Conservation (phyloP, 2,113 vertebrate species). For the Dunckerocampus dactyliophorus region DNA sequence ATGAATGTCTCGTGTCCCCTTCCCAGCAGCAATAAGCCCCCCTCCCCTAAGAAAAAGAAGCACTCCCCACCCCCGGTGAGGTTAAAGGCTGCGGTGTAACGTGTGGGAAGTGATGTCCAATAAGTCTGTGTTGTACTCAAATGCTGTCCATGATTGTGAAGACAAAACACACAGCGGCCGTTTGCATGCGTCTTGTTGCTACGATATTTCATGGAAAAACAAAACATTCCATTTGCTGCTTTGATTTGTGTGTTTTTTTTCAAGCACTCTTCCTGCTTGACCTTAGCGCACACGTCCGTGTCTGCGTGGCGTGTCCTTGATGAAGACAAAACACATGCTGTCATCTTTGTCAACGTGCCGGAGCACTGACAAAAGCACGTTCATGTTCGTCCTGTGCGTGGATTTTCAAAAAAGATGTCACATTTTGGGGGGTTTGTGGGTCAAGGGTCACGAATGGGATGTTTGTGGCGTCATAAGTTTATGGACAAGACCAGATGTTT, state of each 20-base stretch:
- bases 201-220: slow-evolving; percentile 58
- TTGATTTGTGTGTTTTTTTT: slow-evolving; percentile 30
- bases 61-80: no score
- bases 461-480: no score
- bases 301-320: slow-evolving; percentile 73
- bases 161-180: slow-evolving; percentile 10
- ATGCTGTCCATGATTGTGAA: slow-evolving; percentile 33
- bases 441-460: background rate
- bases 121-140: slow-evolving; percentile 55
- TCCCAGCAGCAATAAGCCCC: slow-evolving; percentile 77
- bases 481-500: no score
- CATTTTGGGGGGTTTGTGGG: slow-evolving; percentile 48
- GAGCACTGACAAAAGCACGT: slow-evolving; percentile 70
- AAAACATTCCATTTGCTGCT: slow-evolving; percentile 21
- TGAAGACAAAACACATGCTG: slow-evolving; percentile 39
- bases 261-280: slow-evolving; percentile 13
- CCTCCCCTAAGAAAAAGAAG: slow-evolving; percentile 46
- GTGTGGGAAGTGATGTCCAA: slow-evolving; percentile 46
- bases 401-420: slow-evolving; percentile 63
- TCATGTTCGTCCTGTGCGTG: slow-evolving; percentile 68
- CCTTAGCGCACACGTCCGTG: slow-evolving; percentile 57
- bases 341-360: slow-evolving; percentile 67
- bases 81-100: slow-evolving; percentile 48
- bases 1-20: slow-evolving; percentile 54
- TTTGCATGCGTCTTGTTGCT: slow-evolving; percentile 52